These are phyloP conservation scores for Agapostemon virescens DNA, from an alignment of 2,888 invertebrate species.

Conservation along the genomic window DNA sequence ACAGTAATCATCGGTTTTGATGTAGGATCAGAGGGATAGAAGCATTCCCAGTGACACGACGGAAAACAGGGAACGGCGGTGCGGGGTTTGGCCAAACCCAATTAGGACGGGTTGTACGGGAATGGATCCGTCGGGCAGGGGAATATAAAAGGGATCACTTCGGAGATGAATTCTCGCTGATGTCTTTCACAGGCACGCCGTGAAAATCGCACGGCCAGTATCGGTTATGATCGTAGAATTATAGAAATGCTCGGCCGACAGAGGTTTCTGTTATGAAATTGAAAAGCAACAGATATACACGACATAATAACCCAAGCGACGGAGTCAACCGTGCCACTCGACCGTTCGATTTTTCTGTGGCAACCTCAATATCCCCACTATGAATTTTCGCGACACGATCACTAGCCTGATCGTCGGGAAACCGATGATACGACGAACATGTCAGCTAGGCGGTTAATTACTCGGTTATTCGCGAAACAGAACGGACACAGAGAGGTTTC, in stretches of 20 bases:
- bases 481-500: conserved; percentile 14
- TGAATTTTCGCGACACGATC: conserved; percentile 16
- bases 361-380: conserved; percentile 39
- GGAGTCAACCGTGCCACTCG: conserved; percentile 47
- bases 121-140: conserved; percentile 41
- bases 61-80: conserved; percentile 19
- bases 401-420: neutral
- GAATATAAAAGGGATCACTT: conserved; percentile 11
- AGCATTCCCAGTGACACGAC: conserved; percentile 3
- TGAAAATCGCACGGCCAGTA: conserved; percentile 20
- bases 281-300: conserved; percentile 18
- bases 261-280: conserved; percentile 51
- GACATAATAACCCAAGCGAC: conserved; percentile 16
- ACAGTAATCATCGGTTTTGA: conserved; percentile 41
- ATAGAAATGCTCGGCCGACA: neutral
- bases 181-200: conserved; percentile 36
- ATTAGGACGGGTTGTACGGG: conserved; percentile 7
- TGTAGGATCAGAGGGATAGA: conserved; percentile 22
- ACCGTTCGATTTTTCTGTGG: conserved; percentile 51
- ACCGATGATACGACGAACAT: neutral
- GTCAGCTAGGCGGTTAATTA: neutral
- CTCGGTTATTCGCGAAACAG: conserved; percentile 1
- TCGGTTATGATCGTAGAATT: conserved; percentile 20
- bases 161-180: conserved; percentile 9
- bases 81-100: too few species aligned